Conservation (phyloP, 1,140 invertebrate genomes). For the Bombus waltoni region DNA sequence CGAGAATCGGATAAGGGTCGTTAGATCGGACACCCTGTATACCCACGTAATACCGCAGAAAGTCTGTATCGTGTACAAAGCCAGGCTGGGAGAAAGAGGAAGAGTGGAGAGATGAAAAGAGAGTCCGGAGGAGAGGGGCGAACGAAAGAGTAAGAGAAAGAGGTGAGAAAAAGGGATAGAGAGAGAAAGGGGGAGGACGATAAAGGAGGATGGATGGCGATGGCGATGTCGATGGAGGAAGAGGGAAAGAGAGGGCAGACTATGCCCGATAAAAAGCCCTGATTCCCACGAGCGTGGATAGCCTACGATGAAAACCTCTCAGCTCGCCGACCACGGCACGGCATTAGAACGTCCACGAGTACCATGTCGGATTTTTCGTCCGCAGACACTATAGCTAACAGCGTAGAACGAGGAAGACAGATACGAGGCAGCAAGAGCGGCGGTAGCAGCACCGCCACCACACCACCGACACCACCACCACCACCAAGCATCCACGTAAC, state of each 20-base stretch:
- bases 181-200: neutral
- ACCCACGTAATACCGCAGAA: conserved; percentile 39
- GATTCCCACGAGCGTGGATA: conserved; percentile 70
- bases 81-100: conserved; percentile 27
- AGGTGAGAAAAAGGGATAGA: conserved; percentile 29
- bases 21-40: conserved; percentile 48
- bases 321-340: conserved; percentile 48
- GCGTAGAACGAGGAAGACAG: neutral
- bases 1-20: conserved; percentile 44
- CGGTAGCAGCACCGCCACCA: neutral
- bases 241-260: conserved; percentile 29
- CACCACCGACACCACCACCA: neutral
- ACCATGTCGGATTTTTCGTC: conserved; percentile 52
- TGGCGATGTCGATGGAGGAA: neutral
- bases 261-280: conserved; percentile 70
- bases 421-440: neutral
- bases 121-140: neutral
- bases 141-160: conserved; percentile 21
- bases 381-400: conserved; percentile 26
- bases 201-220: neutral
- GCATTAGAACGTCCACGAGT: conserved; percentile 58
- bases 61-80: conserved; percentile 53
- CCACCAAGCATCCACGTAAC: conserved; percentile 21
- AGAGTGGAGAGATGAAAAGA: conserved; percentile 39
- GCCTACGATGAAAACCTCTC: conserved; percentile 68